Conservation (phyloP, 1,140 invertebrate species). For the Notospermus geniculatus region DNA sequence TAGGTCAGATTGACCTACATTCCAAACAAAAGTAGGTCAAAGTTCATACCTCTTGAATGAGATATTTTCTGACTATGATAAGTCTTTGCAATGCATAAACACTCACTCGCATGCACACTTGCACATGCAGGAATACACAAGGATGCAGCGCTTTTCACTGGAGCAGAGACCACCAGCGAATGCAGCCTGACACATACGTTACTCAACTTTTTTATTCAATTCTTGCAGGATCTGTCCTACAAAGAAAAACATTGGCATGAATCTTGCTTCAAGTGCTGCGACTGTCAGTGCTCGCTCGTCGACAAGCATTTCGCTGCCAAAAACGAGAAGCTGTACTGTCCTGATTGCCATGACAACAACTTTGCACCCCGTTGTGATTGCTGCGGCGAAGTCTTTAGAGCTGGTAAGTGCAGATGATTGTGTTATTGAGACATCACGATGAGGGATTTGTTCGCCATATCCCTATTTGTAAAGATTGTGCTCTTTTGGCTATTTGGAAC, state of each 20-base stretch:
- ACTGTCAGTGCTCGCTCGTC: constrained; percentile 94
- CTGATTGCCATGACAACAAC: constrained; percentile 97
- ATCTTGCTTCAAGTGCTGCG: constrained; percentile 94
- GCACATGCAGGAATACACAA: too few relatives aligned
- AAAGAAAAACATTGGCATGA: constrained; percentile 99
- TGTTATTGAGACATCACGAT: background rate
- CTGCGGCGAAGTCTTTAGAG: constrained; percentile 96
- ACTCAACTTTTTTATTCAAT: constrained; percentile 17
- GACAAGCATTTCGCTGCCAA: constrained; percentile 99
- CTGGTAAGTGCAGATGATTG: constrained; percentile 71
- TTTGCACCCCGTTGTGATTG: constrained; percentile 98
- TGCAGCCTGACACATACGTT: too few relatives aligned
- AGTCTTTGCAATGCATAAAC: too few relatives aligned
- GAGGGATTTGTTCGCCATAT: background rate
- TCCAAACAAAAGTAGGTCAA: too few relatives aligned
- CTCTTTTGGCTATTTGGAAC: too few relatives aligned
- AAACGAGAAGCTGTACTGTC: constrained; percentile 92
- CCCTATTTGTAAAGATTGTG: background rate
- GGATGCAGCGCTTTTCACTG: too few relatives aligned
- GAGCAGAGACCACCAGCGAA: too few relatives aligned
- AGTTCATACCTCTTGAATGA: too few relatives aligned
- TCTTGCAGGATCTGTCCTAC: constrained; percentile 94
- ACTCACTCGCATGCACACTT: too few relatives aligned
- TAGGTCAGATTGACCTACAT: too few relatives aligned
- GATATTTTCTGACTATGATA: too few relatives aligned